These are phyloP conservation scores for Hyaena hyaena DNA, from an alignment of 2,113 vertebrate genomes.

Conservation along the genomic window DNA sequence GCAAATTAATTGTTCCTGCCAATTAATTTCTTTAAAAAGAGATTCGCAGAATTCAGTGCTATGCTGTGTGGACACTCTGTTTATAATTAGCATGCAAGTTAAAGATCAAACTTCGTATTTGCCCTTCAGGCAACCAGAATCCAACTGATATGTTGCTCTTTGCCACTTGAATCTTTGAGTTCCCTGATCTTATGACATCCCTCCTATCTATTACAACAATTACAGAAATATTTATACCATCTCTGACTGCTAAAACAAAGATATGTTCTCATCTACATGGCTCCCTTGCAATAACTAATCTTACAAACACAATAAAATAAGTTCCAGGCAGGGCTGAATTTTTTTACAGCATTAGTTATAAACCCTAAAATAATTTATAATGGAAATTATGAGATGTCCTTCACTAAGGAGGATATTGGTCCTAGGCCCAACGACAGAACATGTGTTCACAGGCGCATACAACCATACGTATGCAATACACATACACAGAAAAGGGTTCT, in stretches of 20 bases:
- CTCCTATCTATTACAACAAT: not conserved
- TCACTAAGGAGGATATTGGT: slow-evolving; percentile 63
- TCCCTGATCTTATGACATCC: not conserved
- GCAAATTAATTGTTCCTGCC: not conserved
- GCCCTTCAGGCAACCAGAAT: not conserved
- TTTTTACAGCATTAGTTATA: slow-evolving; percentile 74
- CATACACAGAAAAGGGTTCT: slow-evolving; percentile 79
- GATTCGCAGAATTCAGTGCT: not conserved
- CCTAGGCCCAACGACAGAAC: slow-evolving; percentile 47
- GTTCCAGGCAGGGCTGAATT: slow-evolving; percentile 30
- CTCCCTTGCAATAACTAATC: slow-evolving; percentile 46
- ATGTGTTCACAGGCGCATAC: slow-evolving; percentile 61
- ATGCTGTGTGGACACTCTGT: not conserved
- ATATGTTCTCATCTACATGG: not conserved
- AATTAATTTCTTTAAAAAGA: not conserved
- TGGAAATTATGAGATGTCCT: slow-evolving; percentile 77
- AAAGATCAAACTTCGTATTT: slow-evolving; percentile 16
- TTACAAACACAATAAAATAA: slow-evolving; percentile 63
- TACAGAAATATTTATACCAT: not conserved
- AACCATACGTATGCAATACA: slow-evolving; percentile 60
- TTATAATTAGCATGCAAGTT: not conserved
- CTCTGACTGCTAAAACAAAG: slow-evolving; percentile 15
- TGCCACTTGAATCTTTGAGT: not conserved
- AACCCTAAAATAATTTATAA: slow-evolving; percentile 78
- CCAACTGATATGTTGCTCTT: not conserved